Percentiles rank a stretch among this genome's conserved stretches.
Evolutionary conservation across 35 echinoderm and acorn worm genomes (phyloP).

Genomic region (Ophioderma brevispina): DNA sequence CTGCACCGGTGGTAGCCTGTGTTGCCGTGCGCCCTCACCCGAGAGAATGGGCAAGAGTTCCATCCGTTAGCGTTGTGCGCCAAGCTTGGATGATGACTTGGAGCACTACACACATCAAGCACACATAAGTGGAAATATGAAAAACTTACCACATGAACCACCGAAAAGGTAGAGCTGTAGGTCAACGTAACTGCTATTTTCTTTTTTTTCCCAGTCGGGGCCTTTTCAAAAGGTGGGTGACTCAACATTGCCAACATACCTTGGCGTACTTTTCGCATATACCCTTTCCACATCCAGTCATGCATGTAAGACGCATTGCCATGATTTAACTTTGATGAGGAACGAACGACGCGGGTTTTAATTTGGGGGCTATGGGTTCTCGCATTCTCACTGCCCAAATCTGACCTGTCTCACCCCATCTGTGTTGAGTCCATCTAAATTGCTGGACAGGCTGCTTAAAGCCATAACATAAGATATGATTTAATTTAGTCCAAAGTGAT

Average conservation of each 20-base stretch:
- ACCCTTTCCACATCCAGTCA: too few species aligned
- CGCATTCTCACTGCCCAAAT: not conserved
- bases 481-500: too few species aligned
- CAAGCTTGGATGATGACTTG: conserved; percentile 13
- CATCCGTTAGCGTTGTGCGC: conserved; percentile 29
- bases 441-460: too few species aligned
- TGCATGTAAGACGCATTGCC: not conserved
- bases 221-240: not conserved
- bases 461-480: too few species aligned
- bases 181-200: not conserved
- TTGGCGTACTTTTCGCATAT: not conserved
- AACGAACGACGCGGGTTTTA: not conserved
- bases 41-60: conserved; percentile 41
- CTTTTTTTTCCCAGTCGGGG: too few species aligned
- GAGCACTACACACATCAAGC: conserved; percentile 39
- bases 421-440: too few species aligned
- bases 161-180: conserved; percentile 38
- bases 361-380: not conserved
- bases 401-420: too few species aligned
- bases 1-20: conserved; percentile 24
- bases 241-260: not conserved
- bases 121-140: conserved; percentile 42
- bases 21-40: conserved; percentile 21
- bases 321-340: not conserved
- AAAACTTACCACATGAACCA: conserved; percentile 58